phyloP scores from a whole-genome alignment of 2,888 invertebrate genomes.

The Trichopoda pennipes region DNA sequence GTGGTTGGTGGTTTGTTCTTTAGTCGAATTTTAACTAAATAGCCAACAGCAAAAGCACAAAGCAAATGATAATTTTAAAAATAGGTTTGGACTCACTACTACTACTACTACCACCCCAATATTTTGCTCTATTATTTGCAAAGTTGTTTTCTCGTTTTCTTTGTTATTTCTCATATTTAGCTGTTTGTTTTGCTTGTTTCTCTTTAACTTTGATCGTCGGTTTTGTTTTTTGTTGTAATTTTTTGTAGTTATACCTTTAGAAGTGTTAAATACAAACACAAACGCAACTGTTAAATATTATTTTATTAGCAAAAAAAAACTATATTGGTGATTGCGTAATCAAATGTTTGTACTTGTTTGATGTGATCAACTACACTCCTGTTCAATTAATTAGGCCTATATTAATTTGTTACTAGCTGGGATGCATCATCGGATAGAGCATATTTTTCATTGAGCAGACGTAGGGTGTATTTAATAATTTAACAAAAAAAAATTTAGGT shows the following conservation, averaged over 20 bases:
- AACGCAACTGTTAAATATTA: no score
- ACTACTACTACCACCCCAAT: not conserved
- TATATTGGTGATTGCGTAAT: not conserved
- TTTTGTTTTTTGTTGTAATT: not conserved
- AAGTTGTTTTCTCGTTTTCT: not conserved
- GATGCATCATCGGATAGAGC: no score
- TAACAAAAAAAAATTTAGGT: no score
- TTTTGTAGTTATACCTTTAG: not conserved
- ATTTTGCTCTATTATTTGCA: not conserved
- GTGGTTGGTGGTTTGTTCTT: constrained; percentile 28
- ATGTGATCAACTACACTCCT: not conserved
- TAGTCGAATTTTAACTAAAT: constrained; percentile 14
- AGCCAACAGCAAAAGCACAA: not conserved
- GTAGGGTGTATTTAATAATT: no score
- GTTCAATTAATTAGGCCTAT: no score
- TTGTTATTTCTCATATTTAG: not conserved
- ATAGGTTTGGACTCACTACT: constrained; percentile 18
- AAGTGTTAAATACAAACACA: no score
- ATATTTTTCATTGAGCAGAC: no score
- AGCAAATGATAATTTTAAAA: constrained; percentile 20
- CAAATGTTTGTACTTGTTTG: constrained; percentile 23
- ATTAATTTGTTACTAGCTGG: no score
- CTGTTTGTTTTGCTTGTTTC: not conserved
- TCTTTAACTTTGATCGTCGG: not conserved
- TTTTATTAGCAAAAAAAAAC: not conserved